Base-by-base conservation (phyloP, 92 coral and sea anemone species). In the Diadumene lineata region DNA sequence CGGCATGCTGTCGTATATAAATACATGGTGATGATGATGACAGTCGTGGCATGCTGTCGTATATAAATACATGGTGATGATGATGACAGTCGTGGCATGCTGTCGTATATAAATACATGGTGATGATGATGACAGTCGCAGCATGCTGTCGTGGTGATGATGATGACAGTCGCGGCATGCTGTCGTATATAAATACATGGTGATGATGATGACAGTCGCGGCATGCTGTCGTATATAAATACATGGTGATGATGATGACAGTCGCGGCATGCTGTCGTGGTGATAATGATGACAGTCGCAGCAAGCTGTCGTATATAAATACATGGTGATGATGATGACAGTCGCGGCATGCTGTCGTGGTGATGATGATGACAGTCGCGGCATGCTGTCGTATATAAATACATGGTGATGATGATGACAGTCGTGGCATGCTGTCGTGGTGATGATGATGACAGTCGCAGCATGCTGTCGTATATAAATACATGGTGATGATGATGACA, bases 261-360 rank as follows among this genome's bases (percentile, higher is more conserved):
- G n/a, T n/a, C n/a, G n/a, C n/a, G n/a, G n/a, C n/a, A n/a, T n/a
- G n/a, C n/a, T n/a, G n/a, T n/a, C n/a, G n/a, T n/a, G 22, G 46
- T 33, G 53, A 31, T 68, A 64, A 31, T 25, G 24, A 68, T 68
- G 53, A 18, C 70, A 70, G 26, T n/a, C n/a, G n/a, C n/a, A n/a
- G n/a, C n/a, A n/a, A n/a, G n/a, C n/a, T n/a, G n/a, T n/a, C n/a
- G n/a, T n/a, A n/a, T n/a, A n/a, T n/a, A n/a, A n/a, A n/a, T n/a
- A n/a, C n/a, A n/a, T 70, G 75, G 33, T 44, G 38, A 25, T 31
- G 69, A 33, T 70, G 10, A 38, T 38, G 13, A 13, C 48, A 38
- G 48, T 38, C 6, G 78, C 22, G 56, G 76, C 15, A 56, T 18
- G 78, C 13, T 72, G 13, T 1, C 21, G 56, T 72, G 15, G 67